Percentiles rank a stretch among this genome's conserved stretches.
phyloP scores from a whole-genome alignment of 1,140 invertebrate species.

The Drosophila leontia region DNA sequence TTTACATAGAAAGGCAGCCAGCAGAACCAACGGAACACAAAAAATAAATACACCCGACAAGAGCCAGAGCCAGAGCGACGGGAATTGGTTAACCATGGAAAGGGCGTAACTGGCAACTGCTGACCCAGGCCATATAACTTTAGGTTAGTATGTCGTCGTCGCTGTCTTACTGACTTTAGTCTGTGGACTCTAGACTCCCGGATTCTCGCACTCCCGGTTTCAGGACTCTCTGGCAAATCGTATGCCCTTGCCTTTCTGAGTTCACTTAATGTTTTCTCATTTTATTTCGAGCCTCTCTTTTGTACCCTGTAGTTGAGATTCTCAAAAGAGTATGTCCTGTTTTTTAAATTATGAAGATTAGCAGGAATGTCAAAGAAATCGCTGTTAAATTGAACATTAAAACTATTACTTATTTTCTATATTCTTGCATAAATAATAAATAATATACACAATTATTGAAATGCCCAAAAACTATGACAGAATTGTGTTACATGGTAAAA shows the following conservation, averaged over 20 bases:
- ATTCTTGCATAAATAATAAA: too few species aligned
- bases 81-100: slow-evolving; percentile 64
- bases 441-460: too few species aligned
- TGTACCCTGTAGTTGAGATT: background rate
- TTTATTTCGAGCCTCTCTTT: slow-evolving; percentile 23
- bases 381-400: background rate
- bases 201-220: background rate
- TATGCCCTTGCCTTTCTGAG: slow-evolving; percentile 21
- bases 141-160: slow-evolving; percentile 73
- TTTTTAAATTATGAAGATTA: background rate
- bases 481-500: too few species aligned
- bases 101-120: slow-evolving; percentile 69
- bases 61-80: slow-evolving; percentile 32
- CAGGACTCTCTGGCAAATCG: slow-evolving; percentile 10
- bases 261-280: slow-evolving; percentile 23
- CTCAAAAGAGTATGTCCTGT: background rate
- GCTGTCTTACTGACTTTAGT: slow-evolving; percentile 54
- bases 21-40: slow-evolving; percentile 13
- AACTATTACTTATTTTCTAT: too few species aligned
- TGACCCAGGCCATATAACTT: slow-evolving; percentile 74
- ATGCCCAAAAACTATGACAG: too few species aligned
- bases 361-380: background rate
- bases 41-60: slow-evolving; percentile 39
- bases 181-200: slow-evolving; percentile 3
- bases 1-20: slow-evolving; percentile 76